These are phyloP conservation scores for Scomberomorus guttatus DNA, from an alignment of 2,797 vertebrate species.

Conservation along the genomic window DNA sequence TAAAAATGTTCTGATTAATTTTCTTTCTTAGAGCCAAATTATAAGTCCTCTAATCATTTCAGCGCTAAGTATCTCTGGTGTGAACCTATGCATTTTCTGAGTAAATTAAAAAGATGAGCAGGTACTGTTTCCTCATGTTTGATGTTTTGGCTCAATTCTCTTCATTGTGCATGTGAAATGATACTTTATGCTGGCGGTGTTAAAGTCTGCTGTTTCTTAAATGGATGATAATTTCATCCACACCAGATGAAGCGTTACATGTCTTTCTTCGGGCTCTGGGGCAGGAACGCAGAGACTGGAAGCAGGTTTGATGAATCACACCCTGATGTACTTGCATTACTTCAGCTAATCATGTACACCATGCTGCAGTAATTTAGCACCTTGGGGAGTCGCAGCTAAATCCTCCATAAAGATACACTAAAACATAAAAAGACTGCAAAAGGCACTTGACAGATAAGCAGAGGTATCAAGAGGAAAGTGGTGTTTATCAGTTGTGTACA, in stretches of 20 bases:
- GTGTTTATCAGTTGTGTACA: slow-evolving; percentile 38
- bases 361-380: slow-evolving; percentile 49
- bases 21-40: background rate
- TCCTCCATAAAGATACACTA: slow-evolving; percentile 51
- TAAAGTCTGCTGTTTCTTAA: slow-evolving; percentile 31
- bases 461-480: slow-evolving; percentile 22
- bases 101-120: slow-evolving; percentile 11
- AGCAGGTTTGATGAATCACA: slow-evolving; percentile 58
- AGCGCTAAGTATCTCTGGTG: slow-evolving; percentile 1
- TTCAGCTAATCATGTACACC: slow-evolving; percentile 52
- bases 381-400: slow-evolving; percentile 39
- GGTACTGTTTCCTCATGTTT: slow-evolving; percentile 1
- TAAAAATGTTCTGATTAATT: background rate
- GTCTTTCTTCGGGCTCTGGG: slow-evolving; percentile 46
- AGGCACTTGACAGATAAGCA: slow-evolving; percentile 41
- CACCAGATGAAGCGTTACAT: slow-evolving; percentile 48
- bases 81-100: slow-evolving; percentile 11
- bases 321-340: slow-evolving; percentile 37
- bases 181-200: slow-evolving; percentile 7
- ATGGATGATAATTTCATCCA: slow-evolving; percentile 53
- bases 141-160: slow-evolving; percentile 10
- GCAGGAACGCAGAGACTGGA: slow-evolving; percentile 11
- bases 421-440: slow-evolving; percentile 37
- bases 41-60: slow-evolving; percentile 9
- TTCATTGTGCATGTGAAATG: slow-evolving; percentile 31